Conservation (phyloP, 37 sponge, comb jelly and placozoan genomes). For the Crambe crambe region DNA sequence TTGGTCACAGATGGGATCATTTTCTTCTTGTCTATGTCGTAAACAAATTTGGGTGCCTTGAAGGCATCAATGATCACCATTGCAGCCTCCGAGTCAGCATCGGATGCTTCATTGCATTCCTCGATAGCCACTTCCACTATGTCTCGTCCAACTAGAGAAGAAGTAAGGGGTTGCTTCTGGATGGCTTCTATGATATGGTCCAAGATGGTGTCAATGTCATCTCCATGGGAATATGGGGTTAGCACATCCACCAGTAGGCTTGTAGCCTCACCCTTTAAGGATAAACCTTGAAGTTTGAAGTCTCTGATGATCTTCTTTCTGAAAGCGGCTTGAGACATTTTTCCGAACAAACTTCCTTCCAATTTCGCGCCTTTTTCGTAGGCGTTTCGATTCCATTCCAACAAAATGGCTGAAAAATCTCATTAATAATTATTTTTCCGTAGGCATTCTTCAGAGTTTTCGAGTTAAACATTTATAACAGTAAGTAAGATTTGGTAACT, state of each 20-base stretch:
- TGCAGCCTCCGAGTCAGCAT: conserved; percentile 63
- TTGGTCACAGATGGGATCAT: conserved; percentile 57
- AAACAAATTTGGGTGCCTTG: conserved; percentile 73
- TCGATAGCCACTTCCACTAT: conserved; percentile 68
- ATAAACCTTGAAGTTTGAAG: conserved; percentile 78
- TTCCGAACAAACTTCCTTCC: not conserved
- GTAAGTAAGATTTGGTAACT: no score
- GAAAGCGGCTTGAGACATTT: conserved; percentile 11
- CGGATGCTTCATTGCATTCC: conserved; percentile 76
- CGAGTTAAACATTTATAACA: no score
- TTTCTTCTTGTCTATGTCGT: conserved; percentile 87
- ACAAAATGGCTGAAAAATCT: not conserved
- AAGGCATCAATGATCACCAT: conserved; percentile 82
- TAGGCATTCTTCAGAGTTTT: no score
- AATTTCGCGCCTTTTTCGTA: not conserved
- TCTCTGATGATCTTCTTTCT: conserved; percentile 44
- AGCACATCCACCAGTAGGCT: conserved; percentile 61
- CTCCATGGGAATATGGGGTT: conserved; percentile 31
- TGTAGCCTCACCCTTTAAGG: conserved; percentile 60
- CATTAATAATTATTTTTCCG: not conserved
- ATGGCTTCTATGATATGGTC: conserved; percentile 76
- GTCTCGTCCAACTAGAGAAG: conserved; percentile 46
- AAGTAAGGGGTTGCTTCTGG: conserved; percentile 65
- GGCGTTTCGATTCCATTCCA: not conserved
- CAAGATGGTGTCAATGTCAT: conserved; percentile 49